A percentile compares a stretch with the other conserved stretches of the same genome.
phyloP scores from a whole-genome alignment of 2,888 invertebrate species.

The Tipula lateralis region DNA sequence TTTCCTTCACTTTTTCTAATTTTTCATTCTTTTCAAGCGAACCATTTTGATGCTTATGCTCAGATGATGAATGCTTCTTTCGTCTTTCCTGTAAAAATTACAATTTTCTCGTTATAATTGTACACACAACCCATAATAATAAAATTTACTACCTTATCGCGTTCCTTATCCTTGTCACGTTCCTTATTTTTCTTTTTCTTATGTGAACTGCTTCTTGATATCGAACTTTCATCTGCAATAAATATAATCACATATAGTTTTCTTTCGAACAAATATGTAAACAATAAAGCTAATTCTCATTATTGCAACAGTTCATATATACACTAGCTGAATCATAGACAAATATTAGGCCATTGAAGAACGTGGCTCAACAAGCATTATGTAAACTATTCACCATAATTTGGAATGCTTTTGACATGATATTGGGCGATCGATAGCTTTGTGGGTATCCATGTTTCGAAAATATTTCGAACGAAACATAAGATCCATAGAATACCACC shows the following conservation, averaged over 20 bases:
- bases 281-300: background rate
- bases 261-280: background rate
- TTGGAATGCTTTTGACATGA: no score
- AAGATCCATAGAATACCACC: no score
- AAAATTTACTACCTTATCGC: slow-evolving; percentile 11
- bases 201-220: slow-evolving; percentile 4
- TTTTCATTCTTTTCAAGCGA: background rate
- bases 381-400: no score
- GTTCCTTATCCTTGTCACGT: slow-evolving; percentile 33
- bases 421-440: no score
- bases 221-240: background rate
- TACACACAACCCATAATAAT: background rate
- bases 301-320: background rate
- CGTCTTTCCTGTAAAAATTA: slow-evolving; percentile 27
- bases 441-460: no score
- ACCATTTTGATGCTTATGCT: slow-evolving; percentile 25
- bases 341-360: no score
- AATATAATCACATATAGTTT: background rate
- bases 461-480: no score
- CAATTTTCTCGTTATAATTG: background rate
- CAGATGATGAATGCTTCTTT: slow-evolving; percentile 27
- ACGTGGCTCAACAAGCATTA: no score
- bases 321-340: background rate
- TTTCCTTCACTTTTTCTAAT: background rate
- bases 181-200: slow-evolving; percentile 34